Evolutionary conservation across 2,888 invertebrate genomes (phyloP).

Genomic region (Leistus spinibarbis): DNA sequence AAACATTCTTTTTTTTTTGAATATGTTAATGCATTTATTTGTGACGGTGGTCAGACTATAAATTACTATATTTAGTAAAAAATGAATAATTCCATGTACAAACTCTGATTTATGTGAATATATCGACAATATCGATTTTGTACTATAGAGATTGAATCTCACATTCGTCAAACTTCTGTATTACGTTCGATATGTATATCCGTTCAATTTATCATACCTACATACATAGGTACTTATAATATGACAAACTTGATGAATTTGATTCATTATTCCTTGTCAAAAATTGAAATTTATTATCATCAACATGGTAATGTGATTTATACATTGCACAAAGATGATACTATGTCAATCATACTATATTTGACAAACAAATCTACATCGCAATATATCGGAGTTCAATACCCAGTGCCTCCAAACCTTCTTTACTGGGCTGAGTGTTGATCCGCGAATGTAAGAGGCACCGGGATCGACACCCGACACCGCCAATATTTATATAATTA

Average conservation of each 20-base stretch:
- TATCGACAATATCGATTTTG: no score
- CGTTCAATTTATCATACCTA: background rate
- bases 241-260: background rate
- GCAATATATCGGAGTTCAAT: conserved; percentile 56
- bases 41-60: no score
- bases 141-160: background rate
- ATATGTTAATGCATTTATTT: no score
- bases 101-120: no score
- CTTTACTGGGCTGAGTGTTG: no score
- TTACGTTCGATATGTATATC: background rate
- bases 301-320: background rate
- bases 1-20: no score
- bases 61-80: no score
- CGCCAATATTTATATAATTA: no score
- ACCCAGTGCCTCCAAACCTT: conserved; percentile 56
- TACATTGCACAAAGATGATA: background rate
- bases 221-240: background rate
- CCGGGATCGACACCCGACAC: no score
- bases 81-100: no score
- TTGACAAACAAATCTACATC: background rate
- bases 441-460: no score
- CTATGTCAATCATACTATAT: background rate
- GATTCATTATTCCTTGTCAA: background rate
- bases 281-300: background rate
- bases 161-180: background rate